A percentile compares a stretch with the other conserved stretches of the same genome.
phyloP scores from a whole-genome alignment of 2,888 invertebrate genomes.

The Neuroscelio doddi region DNA sequence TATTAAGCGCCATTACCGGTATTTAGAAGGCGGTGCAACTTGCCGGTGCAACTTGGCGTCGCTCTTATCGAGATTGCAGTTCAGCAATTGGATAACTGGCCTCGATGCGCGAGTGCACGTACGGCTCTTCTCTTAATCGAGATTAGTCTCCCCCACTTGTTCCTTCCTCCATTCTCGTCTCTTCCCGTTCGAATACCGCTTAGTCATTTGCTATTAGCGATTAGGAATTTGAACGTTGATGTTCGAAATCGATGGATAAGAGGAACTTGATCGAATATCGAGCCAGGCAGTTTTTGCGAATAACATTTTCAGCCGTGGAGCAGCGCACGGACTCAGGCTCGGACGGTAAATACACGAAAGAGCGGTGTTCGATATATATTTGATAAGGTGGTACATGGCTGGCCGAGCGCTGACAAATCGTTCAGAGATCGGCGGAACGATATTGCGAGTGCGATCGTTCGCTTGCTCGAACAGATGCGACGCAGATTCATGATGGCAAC shows the following conservation, averaged over 20 bases:
- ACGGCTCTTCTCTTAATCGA: constrained; percentile 47
- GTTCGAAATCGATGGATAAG: no score
- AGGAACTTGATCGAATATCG: no score
- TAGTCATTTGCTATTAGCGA: no score
- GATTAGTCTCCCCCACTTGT: constrained; percentile 36
- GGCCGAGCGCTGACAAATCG: constrained; percentile 69
- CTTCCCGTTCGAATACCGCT: no score
- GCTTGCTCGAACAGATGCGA: constrained; percentile 51
- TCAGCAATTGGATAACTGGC: constrained; percentile 45
- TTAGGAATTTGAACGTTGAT: no score
- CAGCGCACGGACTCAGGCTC: constrained; percentile 51
- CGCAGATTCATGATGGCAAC: constrained; percentile 56
- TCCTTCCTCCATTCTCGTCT: constrained; percentile 2
- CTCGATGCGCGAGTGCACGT: constrained; percentile 44
- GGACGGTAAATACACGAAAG: constrained; percentile 63
- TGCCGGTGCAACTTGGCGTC: constrained; percentile 49
- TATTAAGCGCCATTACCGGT: constrained; percentile 68
- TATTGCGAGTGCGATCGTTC: constrained; percentile 53
- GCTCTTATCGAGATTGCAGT: constrained; percentile 60
- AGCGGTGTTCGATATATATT: constrained; percentile 69
- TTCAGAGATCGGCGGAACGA: constrained; percentile 64
- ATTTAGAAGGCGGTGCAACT: constrained; percentile 65
- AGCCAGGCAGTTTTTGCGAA: constrained; percentile 25
- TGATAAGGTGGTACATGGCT: constrained; percentile 69
- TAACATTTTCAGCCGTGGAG: constrained; percentile 35